Percentiles rank a stretch among this genome's conserved stretches.
Conservation (phyloP, 2,113 vertebrate genomes). For the Balaenoptera acutorostrata region DNA sequence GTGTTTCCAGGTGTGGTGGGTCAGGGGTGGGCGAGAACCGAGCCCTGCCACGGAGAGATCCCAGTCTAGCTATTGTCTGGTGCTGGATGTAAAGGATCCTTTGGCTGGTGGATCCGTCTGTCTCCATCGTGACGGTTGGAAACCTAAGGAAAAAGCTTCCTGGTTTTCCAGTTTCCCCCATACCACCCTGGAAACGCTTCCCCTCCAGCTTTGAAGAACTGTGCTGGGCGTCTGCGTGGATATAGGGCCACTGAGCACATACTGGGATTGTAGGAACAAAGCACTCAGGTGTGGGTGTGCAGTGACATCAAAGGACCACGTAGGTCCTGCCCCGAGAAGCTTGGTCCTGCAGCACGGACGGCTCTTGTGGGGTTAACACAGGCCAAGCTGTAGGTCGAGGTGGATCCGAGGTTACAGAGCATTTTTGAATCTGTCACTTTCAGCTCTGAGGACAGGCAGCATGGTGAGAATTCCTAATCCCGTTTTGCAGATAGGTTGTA, state of each 20-base stretch:
- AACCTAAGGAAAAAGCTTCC: not conserved
- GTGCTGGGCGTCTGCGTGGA: fast-evolving
- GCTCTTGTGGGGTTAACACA: too few relatives aligned
- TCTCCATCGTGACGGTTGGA: fast-evolving
- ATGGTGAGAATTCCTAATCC: fast-evolving
- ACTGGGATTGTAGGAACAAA: too few relatives aligned
- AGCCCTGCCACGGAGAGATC: fast-evolving
- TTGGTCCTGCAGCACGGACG: not conserved
- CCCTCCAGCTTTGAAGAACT: not conserved
- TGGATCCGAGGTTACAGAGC: too few relatives aligned
- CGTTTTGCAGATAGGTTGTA: fast-evolving
- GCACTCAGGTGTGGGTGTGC: fast-evolving
- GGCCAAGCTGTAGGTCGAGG: not conserved
- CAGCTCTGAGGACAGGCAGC: not conserved
- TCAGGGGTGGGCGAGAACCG: fast-evolving
- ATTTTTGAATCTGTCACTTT: not conserved
- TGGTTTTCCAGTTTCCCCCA: not conserved
- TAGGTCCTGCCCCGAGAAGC: not conserved
- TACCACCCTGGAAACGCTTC: not conserved
- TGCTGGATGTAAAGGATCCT: fast-evolving
- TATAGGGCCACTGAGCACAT: fast-evolving
- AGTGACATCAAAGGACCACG: fast-evolving
- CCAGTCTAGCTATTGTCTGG: fast-evolving
- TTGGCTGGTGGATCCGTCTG: fast-evolving
- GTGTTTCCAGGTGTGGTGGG: not conserved